Base-by-base conservation (phyloP, 1,140 invertebrate genomes). In the Drosophila kanapiae region DNA sequence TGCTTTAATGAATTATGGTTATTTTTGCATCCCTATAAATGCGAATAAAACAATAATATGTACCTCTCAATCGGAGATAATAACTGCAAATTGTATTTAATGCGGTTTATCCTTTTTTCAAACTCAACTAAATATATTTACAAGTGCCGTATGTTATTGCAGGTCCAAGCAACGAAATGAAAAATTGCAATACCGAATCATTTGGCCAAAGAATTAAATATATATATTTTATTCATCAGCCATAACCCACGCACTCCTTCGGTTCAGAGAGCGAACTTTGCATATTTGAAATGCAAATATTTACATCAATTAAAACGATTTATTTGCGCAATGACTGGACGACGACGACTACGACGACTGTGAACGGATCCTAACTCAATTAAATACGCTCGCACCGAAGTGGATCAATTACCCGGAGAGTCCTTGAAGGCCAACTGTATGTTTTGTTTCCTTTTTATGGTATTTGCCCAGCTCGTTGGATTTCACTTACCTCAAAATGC, bases 401-500 rank as follows among this genome's bases (percentile, higher is more conserved):
- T 81, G 57, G 48, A 72, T 54, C 61, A 79, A 75, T 69, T 61
- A 75, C 27, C 27, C 38, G 56, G 43, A 67, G 61, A 49, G 63
- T 49, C 82, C 64, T 85, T 78, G 61, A 67, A 43, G 29, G 59
- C 38, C 43, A n/a, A 49, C 35, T 62, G 33, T 45, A 16, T 35
- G 54, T 35, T 63, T 54, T 40, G 11, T n/a, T 27, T 51, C 31
- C 37, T 37, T 45, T 38, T 49, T 9, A 35, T 4, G 2, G 51
- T 23, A 23, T 54, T 54, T 51, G 18, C 35, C 31, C 35, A 8
- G 27, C 29, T 60, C 35, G 47, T 59, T 72, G 42, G 35, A 72
- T 71, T 78, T 65, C 77, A 62, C 78, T 82, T 69, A 79, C 42
- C 63, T 69, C 54, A 65, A 69, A 69, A 59, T 51, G 79, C 79